These are phyloP conservation scores for Balaenoptera acutorostrata DNA, from an alignment of 2,113 vertebrate genomes.

Conservation along the genomic window DNA sequence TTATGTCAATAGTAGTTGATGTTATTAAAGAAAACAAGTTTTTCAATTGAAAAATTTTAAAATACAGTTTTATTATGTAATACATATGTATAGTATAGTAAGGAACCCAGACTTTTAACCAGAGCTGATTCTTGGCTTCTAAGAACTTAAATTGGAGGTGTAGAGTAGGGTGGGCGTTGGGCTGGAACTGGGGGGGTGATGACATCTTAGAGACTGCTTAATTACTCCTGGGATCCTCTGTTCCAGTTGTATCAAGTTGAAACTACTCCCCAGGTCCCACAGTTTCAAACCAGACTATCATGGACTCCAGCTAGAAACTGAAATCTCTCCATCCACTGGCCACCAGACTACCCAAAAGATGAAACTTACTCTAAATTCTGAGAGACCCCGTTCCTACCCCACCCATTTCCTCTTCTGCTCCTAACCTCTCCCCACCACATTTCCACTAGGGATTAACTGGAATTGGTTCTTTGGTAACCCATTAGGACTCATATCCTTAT, in stretches of 20 bases:
- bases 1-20: neutral
- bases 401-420: neutral
- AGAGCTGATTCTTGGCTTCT: neutral
- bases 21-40: neutral
- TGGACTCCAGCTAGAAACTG: neutral
- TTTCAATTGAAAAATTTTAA: neutral
- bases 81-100: neutral
- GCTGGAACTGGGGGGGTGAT: neutral
- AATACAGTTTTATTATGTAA: neutral
- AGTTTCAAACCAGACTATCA: neutral
- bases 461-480: neutral
- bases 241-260: neutral
- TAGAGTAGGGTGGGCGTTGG: neutral
- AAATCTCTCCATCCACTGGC: neutral
- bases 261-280: neutral
- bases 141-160: neutral
- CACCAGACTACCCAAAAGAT: neutral
- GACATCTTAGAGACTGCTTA: neutral
- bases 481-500: neutral
- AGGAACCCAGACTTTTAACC: neutral
- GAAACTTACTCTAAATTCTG: neutral
- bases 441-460: neutral
- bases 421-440: neutral
- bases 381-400: neutral
- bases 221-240: neutral